phyloP scores from a whole-genome alignment of 2,113 vertebrate genomes.

The Lutjanus erythropterus region DNA sequence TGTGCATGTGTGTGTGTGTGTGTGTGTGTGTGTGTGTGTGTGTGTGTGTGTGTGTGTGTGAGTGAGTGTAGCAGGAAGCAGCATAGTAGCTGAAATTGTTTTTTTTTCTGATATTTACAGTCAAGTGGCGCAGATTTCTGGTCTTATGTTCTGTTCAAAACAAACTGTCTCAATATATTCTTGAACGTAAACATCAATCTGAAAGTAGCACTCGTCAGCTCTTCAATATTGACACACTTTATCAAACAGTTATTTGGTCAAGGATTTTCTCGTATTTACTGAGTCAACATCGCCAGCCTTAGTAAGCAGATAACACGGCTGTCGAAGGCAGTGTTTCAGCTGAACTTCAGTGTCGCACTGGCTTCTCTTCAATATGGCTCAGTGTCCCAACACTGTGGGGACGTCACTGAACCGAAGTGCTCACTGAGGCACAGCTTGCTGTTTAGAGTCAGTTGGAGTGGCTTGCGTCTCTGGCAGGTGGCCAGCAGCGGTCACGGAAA shows the following conservation, averaged over 20 bases:
- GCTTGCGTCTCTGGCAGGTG: slow-evolving; percentile 38
- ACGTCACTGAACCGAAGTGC: background rate
- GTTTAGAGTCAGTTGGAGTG: slow-evolving; percentile 8
- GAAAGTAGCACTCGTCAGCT: background rate
- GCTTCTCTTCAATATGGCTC: background rate
- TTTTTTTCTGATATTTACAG: background rate
- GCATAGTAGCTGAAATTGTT: background rate
- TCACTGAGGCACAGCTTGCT: background rate
- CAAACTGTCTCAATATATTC: background rate
- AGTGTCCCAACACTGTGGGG: background rate
- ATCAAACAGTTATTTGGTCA: background rate
- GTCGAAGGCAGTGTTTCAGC: background rate
- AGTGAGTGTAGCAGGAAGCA: too few species aligned
- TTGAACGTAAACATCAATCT: background rate
- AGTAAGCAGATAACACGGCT: slow-evolving; percentile 4
- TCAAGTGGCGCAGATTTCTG: background rate
- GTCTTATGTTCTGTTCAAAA: background rate
- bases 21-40: too few species aligned
- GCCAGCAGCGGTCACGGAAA: slow-evolving; percentile 44
- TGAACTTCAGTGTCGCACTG: background rate
- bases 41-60: too few species aligned
- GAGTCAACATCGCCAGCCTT: slow-evolving; percentile 1
- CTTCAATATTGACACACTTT: background rate
- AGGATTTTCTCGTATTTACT: slow-evolving; percentile 11
- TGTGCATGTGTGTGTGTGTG: too few species aligned